phyloP scores from a whole-genome alignment of 2,797 vertebrate genomes.

The Anas georgica region DNA sequence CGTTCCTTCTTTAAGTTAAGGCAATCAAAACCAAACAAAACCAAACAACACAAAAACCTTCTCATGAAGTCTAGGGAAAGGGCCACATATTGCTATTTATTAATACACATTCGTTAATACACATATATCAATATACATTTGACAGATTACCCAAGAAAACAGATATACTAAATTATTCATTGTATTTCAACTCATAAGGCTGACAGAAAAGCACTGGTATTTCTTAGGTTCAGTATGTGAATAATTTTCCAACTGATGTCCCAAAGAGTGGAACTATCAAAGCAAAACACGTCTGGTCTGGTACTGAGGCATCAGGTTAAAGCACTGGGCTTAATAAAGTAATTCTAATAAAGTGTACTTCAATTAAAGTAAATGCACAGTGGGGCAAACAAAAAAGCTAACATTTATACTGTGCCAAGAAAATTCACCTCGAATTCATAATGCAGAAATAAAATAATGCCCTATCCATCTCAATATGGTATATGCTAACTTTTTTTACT shows the following conservation, averaged over 20 bases:
- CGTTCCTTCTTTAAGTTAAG: neutral
- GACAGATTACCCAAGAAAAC: neutral
- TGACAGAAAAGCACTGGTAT: neutral
- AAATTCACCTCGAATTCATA: neutral
- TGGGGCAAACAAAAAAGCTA: neutral
- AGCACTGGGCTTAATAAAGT: neutral
- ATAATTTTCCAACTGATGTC: neutral
- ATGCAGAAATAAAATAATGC: neutral
- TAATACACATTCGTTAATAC: neutral
- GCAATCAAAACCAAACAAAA: neutral
- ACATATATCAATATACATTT: neutral
- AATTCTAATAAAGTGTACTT: neutral
- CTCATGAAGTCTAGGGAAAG: neutral
- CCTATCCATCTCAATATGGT: neutral
- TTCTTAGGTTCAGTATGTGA: neutral
- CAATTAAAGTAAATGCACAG: neutral
- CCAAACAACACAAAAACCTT: neutral
- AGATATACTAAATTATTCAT: neutral
- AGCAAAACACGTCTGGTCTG: fast-evolving
- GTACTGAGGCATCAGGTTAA: neutral
- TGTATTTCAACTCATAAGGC: neutral
- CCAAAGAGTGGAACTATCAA: neutral
- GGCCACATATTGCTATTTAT: neutral
- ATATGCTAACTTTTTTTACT: neutral
- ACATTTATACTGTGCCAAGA: neutral